Evolutionary conservation across 2,888 invertebrate species (phyloP).

Genomic region (Pyrrhopygopsis socrates): DNA sequence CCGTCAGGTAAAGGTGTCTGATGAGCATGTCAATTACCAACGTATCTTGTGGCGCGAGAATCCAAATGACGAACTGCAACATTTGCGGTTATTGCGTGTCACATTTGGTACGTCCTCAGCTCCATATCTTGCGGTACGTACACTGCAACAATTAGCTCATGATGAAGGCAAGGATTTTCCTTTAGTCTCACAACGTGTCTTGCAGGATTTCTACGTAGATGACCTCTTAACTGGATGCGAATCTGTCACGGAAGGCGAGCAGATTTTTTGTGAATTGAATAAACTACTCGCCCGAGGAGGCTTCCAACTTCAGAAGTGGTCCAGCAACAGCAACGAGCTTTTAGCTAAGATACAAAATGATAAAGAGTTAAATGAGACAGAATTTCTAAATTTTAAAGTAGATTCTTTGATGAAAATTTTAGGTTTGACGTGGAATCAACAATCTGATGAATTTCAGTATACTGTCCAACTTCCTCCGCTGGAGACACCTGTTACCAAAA

Average conservation of each 20-base stretch:
- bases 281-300: background rate
- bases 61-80: slow-evolving; percentile 31
- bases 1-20: slow-evolving; percentile 76
- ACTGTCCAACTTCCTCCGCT: background rate
- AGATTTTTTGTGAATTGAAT: background rate
- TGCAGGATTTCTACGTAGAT: slow-evolving; percentile 69
- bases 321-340: background rate
- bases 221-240: slow-evolving; percentile 74
- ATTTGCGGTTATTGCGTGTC: slow-evolving; percentile 73
- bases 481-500: slow-evolving; percentile 6
- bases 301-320: background rate
- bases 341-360: background rate
- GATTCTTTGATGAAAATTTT: background rate
- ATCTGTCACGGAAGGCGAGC: background rate
- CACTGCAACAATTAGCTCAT: slow-evolving; percentile 59
- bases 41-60: slow-evolving; percentile 64
- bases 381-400: background rate
- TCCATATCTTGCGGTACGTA: slow-evolving; percentile 63
- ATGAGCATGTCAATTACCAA: slow-evolving; percentile 74
- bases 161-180: slow-evolving; percentile 67
- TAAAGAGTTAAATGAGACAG: too few species aligned
- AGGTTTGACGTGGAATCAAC: background rate
- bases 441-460: too few species aligned
- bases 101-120: slow-evolving; percentile 79
- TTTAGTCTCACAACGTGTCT: slow-evolving; percentile 37